Evolutionary conservation across 2,113 vertebrate species (phyloP).

Genomic region (Suricata suricatta): DNA sequence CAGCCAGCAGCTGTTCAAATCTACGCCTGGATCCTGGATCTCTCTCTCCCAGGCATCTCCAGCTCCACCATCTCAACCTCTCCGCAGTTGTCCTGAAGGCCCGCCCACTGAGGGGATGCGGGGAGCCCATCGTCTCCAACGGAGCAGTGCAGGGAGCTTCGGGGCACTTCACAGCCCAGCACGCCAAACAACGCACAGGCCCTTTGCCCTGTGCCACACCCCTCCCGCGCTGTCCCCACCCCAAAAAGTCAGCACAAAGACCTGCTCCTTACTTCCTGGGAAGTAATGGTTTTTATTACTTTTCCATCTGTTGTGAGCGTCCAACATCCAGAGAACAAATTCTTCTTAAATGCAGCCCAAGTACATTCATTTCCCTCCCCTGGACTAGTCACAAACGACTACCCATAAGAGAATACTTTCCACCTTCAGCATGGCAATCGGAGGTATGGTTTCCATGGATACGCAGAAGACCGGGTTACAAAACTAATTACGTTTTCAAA

Average conservation of each 20-base stretch:
- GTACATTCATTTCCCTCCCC: background rate
- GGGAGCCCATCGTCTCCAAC: background rate
- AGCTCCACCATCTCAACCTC: background rate
- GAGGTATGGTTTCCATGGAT: background rate
- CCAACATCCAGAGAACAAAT: conserved; percentile 45
- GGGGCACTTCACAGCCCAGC: background rate
- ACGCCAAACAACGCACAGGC: background rate
- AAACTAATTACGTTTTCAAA: conserved; percentile 55
- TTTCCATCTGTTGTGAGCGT: conserved; percentile 12
- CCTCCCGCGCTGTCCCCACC: background rate
- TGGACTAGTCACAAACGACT: background rate
- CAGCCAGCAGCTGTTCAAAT: background rate
- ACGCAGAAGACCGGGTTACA: conserved; percentile 28
- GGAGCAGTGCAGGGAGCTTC: accelerated
- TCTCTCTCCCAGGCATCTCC: background rate
- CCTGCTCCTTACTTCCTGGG: background rate
- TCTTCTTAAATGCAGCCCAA: background rate
- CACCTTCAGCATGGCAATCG: background rate
- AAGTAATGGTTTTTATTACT: conserved; percentile 44
- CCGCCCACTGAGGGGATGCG: background rate
- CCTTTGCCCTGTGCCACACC: background rate
- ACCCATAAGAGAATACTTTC: background rate
- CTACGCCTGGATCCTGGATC: accelerated
- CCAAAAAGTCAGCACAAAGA: background rate
- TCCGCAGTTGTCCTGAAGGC: background rate